Base-by-base conservation (phyloP, 2,113 vertebrate species). In the Hydrolagus affinis region DNA sequence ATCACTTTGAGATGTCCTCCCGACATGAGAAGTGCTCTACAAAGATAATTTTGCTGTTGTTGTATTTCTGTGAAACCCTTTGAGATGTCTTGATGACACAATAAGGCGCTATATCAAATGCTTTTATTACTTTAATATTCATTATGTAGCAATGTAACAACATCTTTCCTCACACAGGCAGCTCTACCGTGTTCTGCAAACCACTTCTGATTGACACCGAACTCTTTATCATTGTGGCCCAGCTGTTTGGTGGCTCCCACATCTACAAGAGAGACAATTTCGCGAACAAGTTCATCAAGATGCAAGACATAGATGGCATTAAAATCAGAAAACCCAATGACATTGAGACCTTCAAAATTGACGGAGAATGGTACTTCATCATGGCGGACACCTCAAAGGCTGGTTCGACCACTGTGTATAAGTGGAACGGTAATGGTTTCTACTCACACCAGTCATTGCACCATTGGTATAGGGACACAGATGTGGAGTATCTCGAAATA, bases 151-250 rank as follows among this genome's bases (percentile, higher is more conserved):
- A 44, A 44, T 44, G 44, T 44, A 44, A 44, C 6, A 6, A 44
- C 44, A 44, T 44, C 44, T 62, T 28, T 80, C 57, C 60, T 64
- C 60, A 8, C 21, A 17, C 15, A 83, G 78, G 78, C 25, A 83
- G 62, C 62, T 83, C 92, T 0, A 90, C 91, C n/a, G 91, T 93
- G 69, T 89, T 73, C 75, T 86, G 86, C 75, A 86, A 86, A 28
- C 86, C 86, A 19, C 44, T 86, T 57, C 32, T 85, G 8, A 86
- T 86, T 44, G 28, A 85, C 21, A 28, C 44, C 23, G 75, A 86
- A 28, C 68, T 86, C 4, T 75, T 86, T 70, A 32, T 86, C 0
- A 30, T 86, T 66, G 59, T 86, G 75, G 86, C 86, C 23, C 86
- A 86, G 75, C 62, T 86, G 59, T 75, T 86, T 69, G 86, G 86